A percentile compares a stretch with the other conserved stretches of the same genome.
phyloP scores from a whole-genome alignment of 2,888 invertebrate genomes.

The Habrosyne pyritoides region DNA sequence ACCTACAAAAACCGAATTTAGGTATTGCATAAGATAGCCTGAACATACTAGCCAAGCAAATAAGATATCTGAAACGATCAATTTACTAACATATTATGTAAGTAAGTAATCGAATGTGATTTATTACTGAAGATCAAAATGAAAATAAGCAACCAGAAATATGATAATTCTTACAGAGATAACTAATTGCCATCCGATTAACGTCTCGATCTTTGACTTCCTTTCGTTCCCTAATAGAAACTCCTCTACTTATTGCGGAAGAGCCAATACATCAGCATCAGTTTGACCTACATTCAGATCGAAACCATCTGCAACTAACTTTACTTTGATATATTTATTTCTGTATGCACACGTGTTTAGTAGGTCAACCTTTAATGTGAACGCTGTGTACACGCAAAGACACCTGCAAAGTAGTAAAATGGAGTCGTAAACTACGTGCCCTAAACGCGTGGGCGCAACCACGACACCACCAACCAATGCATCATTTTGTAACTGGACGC shows the following conservation, averaged over 20 bases:
- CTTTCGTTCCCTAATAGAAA: neutral
- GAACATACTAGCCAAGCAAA: no score
- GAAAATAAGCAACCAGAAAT: no score
- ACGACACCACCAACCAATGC: constrained; percentile 7
- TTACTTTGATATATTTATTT: constrained; percentile 6
- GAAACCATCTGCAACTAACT: neutral
- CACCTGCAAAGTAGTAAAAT: constrained; percentile 56
- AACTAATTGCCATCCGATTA: neutral
- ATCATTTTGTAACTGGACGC: constrained; percentile 35
- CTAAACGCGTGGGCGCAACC: constrained; percentile 2
- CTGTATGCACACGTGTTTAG: constrained; percentile 46
- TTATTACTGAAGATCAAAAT: neutral
- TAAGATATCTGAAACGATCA: no score
- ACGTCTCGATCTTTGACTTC: neutral
- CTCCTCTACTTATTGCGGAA: neutral
- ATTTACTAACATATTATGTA: no score
- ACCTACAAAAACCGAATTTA: no score
- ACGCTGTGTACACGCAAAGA: constrained; percentile 33
- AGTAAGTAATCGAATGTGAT: no score
- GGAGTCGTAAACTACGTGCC: constrained; percentile 15
- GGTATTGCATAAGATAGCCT: no score
- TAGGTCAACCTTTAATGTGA: constrained; percentile 42
- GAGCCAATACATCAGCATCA: neutral
- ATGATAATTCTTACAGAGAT: neutral
- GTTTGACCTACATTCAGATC: neutral